These are phyloP conservation scores for Drosophila tripunctata DNA, from an alignment of 2,888 invertebrate genomes.

Conservation along the genomic window DNA sequence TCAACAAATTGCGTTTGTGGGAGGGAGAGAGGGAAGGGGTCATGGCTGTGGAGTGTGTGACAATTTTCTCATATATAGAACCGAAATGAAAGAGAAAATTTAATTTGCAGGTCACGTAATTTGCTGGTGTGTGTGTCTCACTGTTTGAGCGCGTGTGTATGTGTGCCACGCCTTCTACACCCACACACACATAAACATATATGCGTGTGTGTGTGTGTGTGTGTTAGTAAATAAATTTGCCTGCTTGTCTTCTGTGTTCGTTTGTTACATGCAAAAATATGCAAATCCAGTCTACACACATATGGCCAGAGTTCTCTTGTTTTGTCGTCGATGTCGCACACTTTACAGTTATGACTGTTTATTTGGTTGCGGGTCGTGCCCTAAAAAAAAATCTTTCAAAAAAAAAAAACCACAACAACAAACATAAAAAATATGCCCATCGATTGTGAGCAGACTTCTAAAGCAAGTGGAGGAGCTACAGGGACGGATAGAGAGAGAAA, in stretches of 20 bases:
- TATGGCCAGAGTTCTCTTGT: slow-evolving; percentile 65
- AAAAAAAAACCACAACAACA: not conserved
- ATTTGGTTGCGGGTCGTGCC: slow-evolving; percentile 60
- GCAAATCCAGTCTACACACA: slow-evolving; percentile 75
- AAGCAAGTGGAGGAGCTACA: too few relatives aligned
- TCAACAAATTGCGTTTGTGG: slow-evolving; percentile 39
- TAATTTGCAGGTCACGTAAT: slow-evolving; percentile 77
- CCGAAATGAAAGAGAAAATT: slow-evolving; percentile 76
- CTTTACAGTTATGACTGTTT: slow-evolving; percentile 76
- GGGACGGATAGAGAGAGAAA: too few relatives aligned
- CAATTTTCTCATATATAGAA: slow-evolving; percentile 73
- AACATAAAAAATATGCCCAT: slow-evolving; percentile 48
- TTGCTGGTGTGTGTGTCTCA: slow-evolving; percentile 69
- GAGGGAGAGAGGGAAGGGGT: not conserved
- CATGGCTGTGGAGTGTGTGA: slow-evolving; percentile 55
- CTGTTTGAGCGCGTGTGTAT: slow-evolving; percentile 22
- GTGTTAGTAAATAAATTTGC: slow-evolving; percentile 57
- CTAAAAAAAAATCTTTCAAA: slow-evolving; percentile 16
- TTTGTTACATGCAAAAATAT: slow-evolving; percentile 71
- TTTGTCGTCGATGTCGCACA: slow-evolving; percentile 65
- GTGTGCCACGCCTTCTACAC: slow-evolving; percentile 27
- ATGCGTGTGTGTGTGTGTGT: not conserved
- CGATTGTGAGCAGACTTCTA: slow-evolving; percentile 52
- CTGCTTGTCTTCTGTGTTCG: slow-evolving; percentile 22
- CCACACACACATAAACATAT: not conserved